Evolutionary conservation across 2,797 vertebrate species (phyloP).

Genomic region (Erpetoichthys calabaricus): DNA sequence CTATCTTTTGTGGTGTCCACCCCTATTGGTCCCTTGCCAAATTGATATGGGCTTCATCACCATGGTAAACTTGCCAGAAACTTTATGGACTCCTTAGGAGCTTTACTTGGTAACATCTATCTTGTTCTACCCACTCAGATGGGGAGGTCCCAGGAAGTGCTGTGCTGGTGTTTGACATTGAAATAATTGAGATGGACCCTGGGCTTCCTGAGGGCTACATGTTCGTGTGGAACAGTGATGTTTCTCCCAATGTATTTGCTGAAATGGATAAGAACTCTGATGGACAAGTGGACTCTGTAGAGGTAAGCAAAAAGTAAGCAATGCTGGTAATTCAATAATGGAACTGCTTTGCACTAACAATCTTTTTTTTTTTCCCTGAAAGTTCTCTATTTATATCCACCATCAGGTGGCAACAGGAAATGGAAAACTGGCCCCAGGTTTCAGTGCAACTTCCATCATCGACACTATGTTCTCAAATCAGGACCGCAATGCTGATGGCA

Average conservation of each 20-base stretch:
- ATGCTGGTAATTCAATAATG: no score
- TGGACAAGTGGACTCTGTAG: conserved; percentile 60
- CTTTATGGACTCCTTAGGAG: neutral
- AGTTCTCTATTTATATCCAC: conserved; percentile 88
- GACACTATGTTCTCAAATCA: conserved; percentile 96
- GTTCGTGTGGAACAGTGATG: conserved; percentile 87
- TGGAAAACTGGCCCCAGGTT: conserved; percentile 90
- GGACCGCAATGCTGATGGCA: conserved; percentile 81
- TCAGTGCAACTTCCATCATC: conserved; percentile 74
- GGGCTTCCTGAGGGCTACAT: conserved; percentile 96
- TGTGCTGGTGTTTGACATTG: conserved; percentile 79
- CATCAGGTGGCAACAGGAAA: conserved; percentile 74
- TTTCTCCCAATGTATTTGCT: conserved; percentile 76
- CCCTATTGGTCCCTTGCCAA: no score
- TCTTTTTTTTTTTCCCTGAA: neutral
- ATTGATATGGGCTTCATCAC: no score
- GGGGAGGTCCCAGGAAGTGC: conserved; percentile 90
- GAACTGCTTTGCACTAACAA: no score
- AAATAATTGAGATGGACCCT: conserved; percentile 74
- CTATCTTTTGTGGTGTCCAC: no score
- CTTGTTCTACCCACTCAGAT: conserved; percentile 37
- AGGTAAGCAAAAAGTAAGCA: conserved; percentile 48
- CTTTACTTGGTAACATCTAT: neutral
- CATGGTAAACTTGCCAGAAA: neutral
- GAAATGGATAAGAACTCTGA: conserved; percentile 81